Percentiles rank a stretch among this genome's conserved stretches.
phyloP scores from a whole-genome alignment of 2,888 invertebrate genomes.

The Drosophila cognata region DNA sequence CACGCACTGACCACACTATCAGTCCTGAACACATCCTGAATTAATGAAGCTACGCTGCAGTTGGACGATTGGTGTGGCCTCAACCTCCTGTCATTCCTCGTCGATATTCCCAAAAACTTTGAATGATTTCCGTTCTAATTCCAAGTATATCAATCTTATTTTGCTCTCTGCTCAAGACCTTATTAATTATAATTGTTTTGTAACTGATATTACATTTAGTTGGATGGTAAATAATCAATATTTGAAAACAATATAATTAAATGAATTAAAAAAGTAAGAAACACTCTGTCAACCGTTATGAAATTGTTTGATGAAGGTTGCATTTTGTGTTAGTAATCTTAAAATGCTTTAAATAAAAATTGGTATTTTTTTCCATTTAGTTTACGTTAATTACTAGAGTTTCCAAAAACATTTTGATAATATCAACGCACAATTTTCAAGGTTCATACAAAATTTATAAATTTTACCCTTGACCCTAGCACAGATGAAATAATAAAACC shows the following conservation, averaged over 20 bases:
- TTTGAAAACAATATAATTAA: neutral
- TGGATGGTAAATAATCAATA: too few species aligned
- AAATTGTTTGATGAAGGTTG: neutral
- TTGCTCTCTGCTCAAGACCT: neutral
- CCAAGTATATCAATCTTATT: slow-evolving; percentile 1
- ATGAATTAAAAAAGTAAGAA: neutral
- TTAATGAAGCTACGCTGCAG: slow-evolving; percentile 28
- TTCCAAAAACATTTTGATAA: neutral
- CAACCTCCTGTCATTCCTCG: neutral
- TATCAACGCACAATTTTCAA: neutral
- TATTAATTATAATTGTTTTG: neutral
- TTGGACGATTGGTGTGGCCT: neutral
- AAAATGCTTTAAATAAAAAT: neutral
- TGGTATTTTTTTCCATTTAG: neutral
- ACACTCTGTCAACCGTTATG: neutral
- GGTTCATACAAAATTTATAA: neutral
- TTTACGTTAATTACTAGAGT: neutral
- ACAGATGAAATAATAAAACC: neutral
- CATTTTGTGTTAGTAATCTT: neutral
- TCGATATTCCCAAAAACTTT: slow-evolving; percentile 2
- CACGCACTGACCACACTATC: slow-evolving; percentile 38
- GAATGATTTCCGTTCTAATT: too few species aligned
- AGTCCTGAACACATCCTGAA: slow-evolving; percentile 25
- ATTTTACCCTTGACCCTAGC: neutral
- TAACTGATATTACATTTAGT: neutral